Percentiles rank a stretch among this genome's conserved stretches.
These are phyloP conservation scores for Lithophane socia DNA, from an alignment of 2,888 invertebrate species.

Conservation along the genomic window DNA sequence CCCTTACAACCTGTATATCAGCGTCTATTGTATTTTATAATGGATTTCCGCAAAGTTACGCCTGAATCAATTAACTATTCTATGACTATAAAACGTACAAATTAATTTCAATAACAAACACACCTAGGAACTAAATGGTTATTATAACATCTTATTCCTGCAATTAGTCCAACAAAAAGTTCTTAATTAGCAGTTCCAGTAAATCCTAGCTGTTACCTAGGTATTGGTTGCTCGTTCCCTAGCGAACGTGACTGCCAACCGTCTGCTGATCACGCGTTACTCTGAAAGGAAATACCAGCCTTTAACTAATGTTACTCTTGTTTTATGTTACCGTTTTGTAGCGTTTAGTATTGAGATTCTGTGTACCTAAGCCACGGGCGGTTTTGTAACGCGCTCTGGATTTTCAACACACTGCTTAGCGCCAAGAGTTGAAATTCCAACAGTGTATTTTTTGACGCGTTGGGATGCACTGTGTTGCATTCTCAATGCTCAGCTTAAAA, in stretches of 20 bases:
- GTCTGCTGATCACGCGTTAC: constrained; percentile 61
- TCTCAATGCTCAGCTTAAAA: not conserved
- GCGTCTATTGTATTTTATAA: too few relatives aligned
- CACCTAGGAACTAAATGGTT: too few relatives aligned
- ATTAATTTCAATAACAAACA: not conserved
- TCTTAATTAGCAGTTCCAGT: constrained; percentile 36
- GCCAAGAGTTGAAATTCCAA: not conserved
- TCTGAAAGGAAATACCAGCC: constrained; percentile 64
- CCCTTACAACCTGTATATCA: too few relatives aligned
- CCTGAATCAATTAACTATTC: too few relatives aligned
- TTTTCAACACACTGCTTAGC: not conserved
- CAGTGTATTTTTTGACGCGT: too few relatives aligned
- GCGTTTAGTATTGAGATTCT: not conserved
- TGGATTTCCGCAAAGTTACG: too few relatives aligned
- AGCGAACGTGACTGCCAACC: constrained; percentile 64
- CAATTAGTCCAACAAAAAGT: constrained; percentile 19
- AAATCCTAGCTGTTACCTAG: constrained; percentile 12
- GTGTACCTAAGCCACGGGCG: not conserved
- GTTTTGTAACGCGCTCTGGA: not conserved
- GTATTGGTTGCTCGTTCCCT: constrained; percentile 20
- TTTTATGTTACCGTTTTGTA: constrained; percentile 30
- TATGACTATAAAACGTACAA: not conserved
- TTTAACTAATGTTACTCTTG: constrained; percentile 6
- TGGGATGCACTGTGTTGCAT: not conserved
- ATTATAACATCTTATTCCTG: not conserved